Evolutionary conservation across 1,140 invertebrate genomes (phyloP), one percentile per base, ranked within the genome.

Genomic region (Mesaphorura yosii): DNA sequence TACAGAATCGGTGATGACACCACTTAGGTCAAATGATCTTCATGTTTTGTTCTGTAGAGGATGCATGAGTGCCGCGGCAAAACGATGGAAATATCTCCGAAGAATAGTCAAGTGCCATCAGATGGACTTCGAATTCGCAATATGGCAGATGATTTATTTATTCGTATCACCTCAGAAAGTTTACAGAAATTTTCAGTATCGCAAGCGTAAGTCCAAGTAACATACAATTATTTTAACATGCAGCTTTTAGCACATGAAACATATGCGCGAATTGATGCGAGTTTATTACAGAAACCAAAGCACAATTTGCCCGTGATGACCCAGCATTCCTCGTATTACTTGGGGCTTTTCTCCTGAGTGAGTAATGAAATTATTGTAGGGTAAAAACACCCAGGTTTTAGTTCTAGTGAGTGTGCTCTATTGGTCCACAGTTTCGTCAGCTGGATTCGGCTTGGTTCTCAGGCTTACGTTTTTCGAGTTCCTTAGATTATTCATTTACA

Each of bases 101-200:
- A 78, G 92, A 64, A 70, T 98, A 31, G 77, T 96, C 23, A 90
- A 93, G 71, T 93, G 91, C 67, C 79, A 88, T 66, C 94, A 98
- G 73, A 98, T 99, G 95, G 95, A 99, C 71, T 98, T 98, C 76
- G 91, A 99, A 69, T 98, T 94, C 77, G 95, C 94, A 2, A 74
- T 87, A 12, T 98, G 94, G 94, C 95, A 99, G 79, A 97, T 98
- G 88, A 72, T 95, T 0, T 96, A 95, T 71, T 73, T 99, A 46
- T 92, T 98, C 71, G 77, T 86, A 50, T 77, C 90, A 1, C 95
- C 95, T 23, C 90, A 97, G 68, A 97, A 96, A 80, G 91, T 99
- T 2, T 97, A 96, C 66, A 82, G 90, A 70, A 96, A 97, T 74
- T 98, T 96, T 71, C 85, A 93, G 64, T 97, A 95, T 72, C 82